Evolutionary conservation across 2,888 invertebrate species (phyloP).

Genomic region (Deilephila elpenor): DNA sequence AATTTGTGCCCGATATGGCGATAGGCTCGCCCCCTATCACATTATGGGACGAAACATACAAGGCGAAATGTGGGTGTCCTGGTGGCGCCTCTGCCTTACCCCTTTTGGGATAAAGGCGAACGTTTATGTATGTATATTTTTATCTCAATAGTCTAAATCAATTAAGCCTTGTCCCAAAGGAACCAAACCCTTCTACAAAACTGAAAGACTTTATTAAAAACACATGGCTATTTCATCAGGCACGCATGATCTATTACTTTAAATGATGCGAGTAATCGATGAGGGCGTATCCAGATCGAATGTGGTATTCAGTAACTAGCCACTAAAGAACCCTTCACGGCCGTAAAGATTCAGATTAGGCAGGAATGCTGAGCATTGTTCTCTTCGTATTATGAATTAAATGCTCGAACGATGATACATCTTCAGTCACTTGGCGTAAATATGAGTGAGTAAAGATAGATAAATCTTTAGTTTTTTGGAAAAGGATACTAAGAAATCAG

Average conservation of each 20-base stretch:
- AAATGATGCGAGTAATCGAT: constrained; percentile 20
- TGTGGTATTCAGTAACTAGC: constrained; percentile 25
- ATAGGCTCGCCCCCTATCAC: too few relatives aligned
- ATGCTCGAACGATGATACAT: background rate
- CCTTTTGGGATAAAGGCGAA: too few relatives aligned
- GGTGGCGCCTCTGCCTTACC: too few relatives aligned
- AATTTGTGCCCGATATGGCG: too few relatives aligned
- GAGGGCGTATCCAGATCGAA: constrained; percentile 30
- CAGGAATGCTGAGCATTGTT: background rate
- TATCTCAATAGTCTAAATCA: background rate
- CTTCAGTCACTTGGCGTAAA: background rate
- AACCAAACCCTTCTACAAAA: background rate
- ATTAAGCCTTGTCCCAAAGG: background rate
- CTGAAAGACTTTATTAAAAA: constrained; percentile 7
- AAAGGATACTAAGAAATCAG: too few relatives aligned
- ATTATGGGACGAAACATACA: too few relatives aligned
- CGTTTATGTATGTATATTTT: too few relatives aligned
- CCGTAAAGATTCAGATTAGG: constrained; percentile 18
- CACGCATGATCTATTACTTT: constrained; percentile 16
- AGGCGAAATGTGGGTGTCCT: too few relatives aligned
- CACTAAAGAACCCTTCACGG: constrained; percentile 16
- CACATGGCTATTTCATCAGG: background rate
- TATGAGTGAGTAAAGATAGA: too few relatives aligned
- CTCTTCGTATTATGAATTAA: background rate
- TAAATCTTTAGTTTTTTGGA: too few relatives aligned